phyloP scores from a whole-genome alignment of 1,140 invertebrate species.

The Papilio aristodemus region DNA sequence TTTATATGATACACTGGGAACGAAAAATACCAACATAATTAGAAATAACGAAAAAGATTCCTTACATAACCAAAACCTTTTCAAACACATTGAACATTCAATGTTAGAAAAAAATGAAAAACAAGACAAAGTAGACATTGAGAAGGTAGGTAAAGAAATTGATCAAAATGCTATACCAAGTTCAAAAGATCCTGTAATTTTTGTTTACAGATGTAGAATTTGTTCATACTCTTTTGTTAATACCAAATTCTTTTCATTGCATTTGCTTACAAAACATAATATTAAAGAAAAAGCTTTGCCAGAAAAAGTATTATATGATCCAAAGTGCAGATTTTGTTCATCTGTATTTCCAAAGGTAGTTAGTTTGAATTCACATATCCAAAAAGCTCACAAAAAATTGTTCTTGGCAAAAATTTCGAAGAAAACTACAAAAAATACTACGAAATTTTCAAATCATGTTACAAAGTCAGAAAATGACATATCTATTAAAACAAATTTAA shows the following conservation, averaged over 20 bases:
- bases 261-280: slow-evolving; percentile 47
- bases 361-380: slow-evolving; percentile 52
- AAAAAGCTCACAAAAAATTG: slow-evolving; percentile 40
- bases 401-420: slow-evolving; percentile 22
- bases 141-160: neutral
- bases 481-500: slow-evolving; percentile 3
- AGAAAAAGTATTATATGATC: slow-evolving; percentile 43
- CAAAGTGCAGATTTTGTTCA: slow-evolving; percentile 50
- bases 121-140: neutral
- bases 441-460: neutral
- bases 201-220: slow-evolving; percentile 33
- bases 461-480: neutral
- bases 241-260: slow-evolving; percentile 34
- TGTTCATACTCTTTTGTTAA: slow-evolving; percentile 47
- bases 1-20: slow-evolving; percentile 53
- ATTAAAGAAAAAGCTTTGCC: slow-evolving; percentile 24
- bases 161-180: neutral
- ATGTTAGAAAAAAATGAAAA: slow-evolving; percentile 4
- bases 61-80: neutral
- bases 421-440: slow-evolving; percentile 10
- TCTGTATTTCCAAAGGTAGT: slow-evolving; percentile 32
- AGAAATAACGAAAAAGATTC: slow-evolving; percentile 28
- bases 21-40: slow-evolving; percentile 36
- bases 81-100: slow-evolving; percentile 9
- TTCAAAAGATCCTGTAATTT: neutral